A percentile compares a stretch with the other conserved stretches of the same genome.
Evolutionary conservation across 2,888 invertebrate species (phyloP).

Genomic region (Luperina testacea): DNA sequence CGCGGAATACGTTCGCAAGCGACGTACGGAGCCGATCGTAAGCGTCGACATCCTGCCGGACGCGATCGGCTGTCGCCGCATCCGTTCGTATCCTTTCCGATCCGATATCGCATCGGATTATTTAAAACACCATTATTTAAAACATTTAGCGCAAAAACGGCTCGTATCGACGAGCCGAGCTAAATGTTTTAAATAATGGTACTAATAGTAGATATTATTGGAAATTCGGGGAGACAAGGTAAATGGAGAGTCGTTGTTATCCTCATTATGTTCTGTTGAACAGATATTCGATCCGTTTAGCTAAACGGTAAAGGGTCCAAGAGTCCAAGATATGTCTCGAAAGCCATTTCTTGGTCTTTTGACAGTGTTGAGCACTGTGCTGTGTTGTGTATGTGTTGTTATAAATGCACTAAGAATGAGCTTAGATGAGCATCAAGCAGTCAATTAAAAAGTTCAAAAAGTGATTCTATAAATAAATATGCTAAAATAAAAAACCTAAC

Average conservation of each 20-base stretch:
- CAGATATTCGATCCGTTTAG: not conserved
- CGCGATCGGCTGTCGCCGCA: no score
- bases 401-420: not conserved
- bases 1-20: no score
- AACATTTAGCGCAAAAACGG: no score
- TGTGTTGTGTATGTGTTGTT: no score
- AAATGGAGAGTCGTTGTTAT: not conserved
- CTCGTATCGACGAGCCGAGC: no score
- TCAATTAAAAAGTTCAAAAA: not conserved
- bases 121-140: no score
- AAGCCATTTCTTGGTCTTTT: not conserved
- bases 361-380: not conserved
- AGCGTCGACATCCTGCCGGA: no score
- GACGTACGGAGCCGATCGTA: no score
- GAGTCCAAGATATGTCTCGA: no score
- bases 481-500: not conserved
- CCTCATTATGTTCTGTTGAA: not conserved
- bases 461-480: not conserved
- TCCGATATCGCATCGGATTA: no score
- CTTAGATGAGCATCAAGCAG: no score
- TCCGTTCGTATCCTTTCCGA: no score
- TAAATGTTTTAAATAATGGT: not conserved
- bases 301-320: not conserved
- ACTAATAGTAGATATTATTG: not conserved
- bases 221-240: not conserved